Evolutionary conservation across 2,797 vertebrate species (phyloP).

Genomic region (Darevskia nairensis): DNA sequence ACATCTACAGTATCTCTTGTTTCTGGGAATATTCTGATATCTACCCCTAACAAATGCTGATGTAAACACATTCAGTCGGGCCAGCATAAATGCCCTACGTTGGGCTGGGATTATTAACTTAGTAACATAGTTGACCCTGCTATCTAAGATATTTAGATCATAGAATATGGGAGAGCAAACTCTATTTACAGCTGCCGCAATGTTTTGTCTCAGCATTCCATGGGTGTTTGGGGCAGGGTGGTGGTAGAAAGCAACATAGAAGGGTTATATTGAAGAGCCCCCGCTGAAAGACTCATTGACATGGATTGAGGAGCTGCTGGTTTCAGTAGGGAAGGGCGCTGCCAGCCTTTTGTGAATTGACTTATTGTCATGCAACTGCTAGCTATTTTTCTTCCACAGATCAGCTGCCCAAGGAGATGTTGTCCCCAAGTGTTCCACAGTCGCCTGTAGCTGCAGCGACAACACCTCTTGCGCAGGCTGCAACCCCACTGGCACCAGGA

Average conservation of each 20-base stretch:
- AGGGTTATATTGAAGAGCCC: background rate
- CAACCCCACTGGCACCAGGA: background rate
- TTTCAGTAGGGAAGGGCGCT: background rate
- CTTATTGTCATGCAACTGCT: background rate
- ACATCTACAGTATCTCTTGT: too few species aligned
- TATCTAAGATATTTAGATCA: too few species aligned
- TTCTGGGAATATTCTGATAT: too few species aligned
- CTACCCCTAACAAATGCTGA: too few species aligned
- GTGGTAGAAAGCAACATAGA: background rate
- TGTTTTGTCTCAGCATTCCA: background rate
- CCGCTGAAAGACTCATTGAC: background rate
- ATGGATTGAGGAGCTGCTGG: background rate
- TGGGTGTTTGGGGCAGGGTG: too few species aligned
- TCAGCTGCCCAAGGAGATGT: conserved; percentile 56
- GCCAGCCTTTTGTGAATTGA: background rate
- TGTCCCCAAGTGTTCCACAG: conserved; percentile 45
- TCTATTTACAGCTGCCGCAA: too few species aligned
- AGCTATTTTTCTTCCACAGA: conserved; percentile 56
- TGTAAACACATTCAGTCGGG: too few species aligned
- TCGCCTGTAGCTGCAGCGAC: conserved; percentile 52
- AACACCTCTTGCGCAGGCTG: conserved; percentile 24
- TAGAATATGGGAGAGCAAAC: too few species aligned
- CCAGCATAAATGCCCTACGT: too few species aligned
- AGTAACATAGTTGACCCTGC: too few species aligned
- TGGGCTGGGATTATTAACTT: too few species aligned